phyloP scores from a whole-genome alignment of 2,888 invertebrate species.

The Hesperia comma region DNA sequence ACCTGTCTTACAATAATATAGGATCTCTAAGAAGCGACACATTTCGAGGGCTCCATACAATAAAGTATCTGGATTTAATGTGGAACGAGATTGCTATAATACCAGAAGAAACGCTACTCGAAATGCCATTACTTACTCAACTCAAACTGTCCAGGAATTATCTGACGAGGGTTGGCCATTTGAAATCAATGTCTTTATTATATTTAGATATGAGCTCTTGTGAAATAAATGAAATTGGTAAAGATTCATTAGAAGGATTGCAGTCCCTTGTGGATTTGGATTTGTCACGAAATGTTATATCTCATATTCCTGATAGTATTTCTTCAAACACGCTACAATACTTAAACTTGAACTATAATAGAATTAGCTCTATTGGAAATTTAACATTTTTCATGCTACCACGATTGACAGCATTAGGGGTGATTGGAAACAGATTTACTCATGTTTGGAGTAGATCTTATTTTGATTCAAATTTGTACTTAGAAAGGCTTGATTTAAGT shows the following conservation, averaged over 20 bases:
- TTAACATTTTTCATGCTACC: slow-evolving; percentile 85
- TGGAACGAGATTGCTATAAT: slow-evolving; percentile 86
- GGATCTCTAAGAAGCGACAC: slow-evolving; percentile 84
- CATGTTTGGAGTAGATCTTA: slow-evolving; percentile 83
- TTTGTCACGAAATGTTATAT: slow-evolving; percentile 87
- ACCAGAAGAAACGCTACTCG: slow-evolving; percentile 83
- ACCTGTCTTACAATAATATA: slow-evolving; percentile 87
- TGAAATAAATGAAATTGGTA: slow-evolving; percentile 85
- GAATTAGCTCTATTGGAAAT: slow-evolving; percentile 85
- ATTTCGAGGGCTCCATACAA: slow-evolving; percentile 82
- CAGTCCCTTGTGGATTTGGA: slow-evolving; percentile 85
- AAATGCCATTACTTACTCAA: slow-evolving; percentile 84
- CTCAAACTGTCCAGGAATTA: slow-evolving; percentile 88
- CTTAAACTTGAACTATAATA: slow-evolving; percentile 85
- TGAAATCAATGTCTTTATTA: slow-evolving; percentile 83
- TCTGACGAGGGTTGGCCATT: slow-evolving; percentile 81
- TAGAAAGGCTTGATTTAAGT: slow-evolving; percentile 84
- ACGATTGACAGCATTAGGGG: slow-evolving; percentile 83
- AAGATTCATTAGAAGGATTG: slow-evolving; percentile 83
- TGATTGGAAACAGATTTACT: slow-evolving; percentile 89
- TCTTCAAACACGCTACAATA: slow-evolving; percentile 84
- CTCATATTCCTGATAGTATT: slow-evolving; percentile 85
- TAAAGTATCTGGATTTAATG: slow-evolving; percentile 87
- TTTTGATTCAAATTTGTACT: slow-evolving; percentile 84
- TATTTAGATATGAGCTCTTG: slow-evolving; percentile 86